Conservation (phyloP, 2,797 vertebrate species). For the Gallinago stenura region DNA sequence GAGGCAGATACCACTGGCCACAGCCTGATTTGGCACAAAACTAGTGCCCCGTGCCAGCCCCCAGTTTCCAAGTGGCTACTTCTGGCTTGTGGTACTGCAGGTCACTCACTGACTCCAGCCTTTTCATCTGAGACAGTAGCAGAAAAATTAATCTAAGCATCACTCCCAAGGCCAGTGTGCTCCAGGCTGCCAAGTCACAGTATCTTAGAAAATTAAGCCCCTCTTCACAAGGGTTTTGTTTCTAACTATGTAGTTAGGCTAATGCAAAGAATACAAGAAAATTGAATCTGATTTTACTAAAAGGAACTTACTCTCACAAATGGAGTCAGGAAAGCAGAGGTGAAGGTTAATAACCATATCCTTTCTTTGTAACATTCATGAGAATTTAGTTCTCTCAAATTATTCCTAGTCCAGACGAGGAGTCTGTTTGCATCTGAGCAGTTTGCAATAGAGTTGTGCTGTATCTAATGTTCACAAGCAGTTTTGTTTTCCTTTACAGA, state of each 20-base stretch:
- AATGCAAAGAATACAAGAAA: constrained; percentile 23
- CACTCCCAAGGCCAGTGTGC: not conserved
- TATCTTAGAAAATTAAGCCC: constrained; percentile 1
- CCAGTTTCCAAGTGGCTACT: not conserved
- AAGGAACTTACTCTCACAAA: not conserved
- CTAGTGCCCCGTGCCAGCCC: not conserved
- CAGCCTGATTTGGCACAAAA: not conserved
- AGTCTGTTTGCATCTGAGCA: not conserved
- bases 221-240: not conserved
- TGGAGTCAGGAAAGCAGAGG: not conserved
- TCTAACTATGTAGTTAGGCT: not conserved
- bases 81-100: not conserved
- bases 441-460: not conserved
- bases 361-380: not conserved
- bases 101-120: not conserved
- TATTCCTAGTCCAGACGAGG: not conserved
- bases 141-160: not conserved
- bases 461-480: not conserved
- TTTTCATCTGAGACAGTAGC: not conserved
- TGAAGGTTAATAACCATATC: not conserved
- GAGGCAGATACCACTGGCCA: not conserved
- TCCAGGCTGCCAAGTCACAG: constrained; percentile 12
- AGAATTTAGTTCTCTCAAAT: not conserved
- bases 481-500: not conserved
- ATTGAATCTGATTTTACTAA: not conserved